Conservation (phyloP, 2,113 vertebrate genomes). For the Myiozetetes cayanensis region DNA sequence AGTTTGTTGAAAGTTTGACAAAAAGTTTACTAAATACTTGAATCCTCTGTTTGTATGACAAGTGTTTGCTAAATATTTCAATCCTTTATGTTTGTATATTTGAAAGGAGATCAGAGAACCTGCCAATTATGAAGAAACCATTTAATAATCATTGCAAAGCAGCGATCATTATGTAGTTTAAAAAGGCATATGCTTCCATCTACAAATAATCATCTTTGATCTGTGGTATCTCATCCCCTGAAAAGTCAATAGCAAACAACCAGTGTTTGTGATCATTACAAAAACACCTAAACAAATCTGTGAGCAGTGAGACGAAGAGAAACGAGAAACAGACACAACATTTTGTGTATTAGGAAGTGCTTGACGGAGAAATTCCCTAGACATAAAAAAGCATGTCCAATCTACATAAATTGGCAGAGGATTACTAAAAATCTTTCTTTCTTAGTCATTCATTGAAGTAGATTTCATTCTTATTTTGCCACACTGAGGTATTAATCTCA, state of each 20-base stretch:
- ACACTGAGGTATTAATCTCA: background rate
- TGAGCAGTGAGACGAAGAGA: background rate
- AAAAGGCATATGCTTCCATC: background rate
- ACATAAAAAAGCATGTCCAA: background rate
- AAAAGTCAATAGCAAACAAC: background rate
- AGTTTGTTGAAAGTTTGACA: background rate
- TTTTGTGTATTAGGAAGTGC: background rate
- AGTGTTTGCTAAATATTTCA: background rate
- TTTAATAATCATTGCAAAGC: background rate
- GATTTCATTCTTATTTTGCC: background rate
- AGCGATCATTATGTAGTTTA: background rate
- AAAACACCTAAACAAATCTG: background rate
- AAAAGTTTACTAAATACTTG: background rate
- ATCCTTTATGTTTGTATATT: background rate
- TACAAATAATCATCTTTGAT: background rate
- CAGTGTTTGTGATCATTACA: accelerated
- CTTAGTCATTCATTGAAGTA: background rate
- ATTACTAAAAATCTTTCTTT: background rate
- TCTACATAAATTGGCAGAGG: background rate
- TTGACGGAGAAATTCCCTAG: background rate
- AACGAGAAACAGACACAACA: background rate
- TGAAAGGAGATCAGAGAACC: background rate
- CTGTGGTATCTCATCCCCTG: background rate
- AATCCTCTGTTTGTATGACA: accelerated
- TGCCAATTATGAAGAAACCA: background rate